Percentiles rank a stretch among this genome's conserved stretches.
Evolutionary conservation across 2,797 vertebrate genomes (phyloP).

Genomic region (Helicolenus hilgendorfi): DNA sequence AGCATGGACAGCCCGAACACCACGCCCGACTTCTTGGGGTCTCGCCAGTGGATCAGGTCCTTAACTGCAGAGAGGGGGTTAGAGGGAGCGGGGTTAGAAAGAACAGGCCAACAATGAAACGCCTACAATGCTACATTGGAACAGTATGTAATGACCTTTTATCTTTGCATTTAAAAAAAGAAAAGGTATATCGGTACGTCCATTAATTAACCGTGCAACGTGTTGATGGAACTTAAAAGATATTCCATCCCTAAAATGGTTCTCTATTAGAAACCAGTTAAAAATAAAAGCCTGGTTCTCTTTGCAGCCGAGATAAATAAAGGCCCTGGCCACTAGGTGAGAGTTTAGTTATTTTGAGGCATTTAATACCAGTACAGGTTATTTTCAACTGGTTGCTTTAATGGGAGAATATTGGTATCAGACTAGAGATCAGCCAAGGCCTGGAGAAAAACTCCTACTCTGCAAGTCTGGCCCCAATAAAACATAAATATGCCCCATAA

Average conservation of each 20-base stretch:
- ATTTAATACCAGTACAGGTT: not conserved
- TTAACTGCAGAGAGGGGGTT: slow-evolving; percentile 83
- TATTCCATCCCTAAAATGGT: too few relatives aligned
- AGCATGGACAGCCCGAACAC: slow-evolving; percentile 94
- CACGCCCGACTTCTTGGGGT: slow-evolving; percentile 94
- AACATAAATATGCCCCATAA: not conserved
- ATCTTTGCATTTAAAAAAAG: too few relatives aligned
- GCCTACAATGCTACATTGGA: not conserved
- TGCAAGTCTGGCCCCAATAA: not conserved
- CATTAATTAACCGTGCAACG: too few relatives aligned
- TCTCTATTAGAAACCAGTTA: not conserved
- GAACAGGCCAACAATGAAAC: not conserved
- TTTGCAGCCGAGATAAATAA: not conserved
- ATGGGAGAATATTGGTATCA: not conserved
- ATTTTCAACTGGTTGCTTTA: not conserved
- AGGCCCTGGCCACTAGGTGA: not conserved
- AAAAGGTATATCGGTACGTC: too few relatives aligned
- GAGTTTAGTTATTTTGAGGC: not conserved
- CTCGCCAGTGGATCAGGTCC: slow-evolving; percentile 95
- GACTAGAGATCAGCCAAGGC: not conserved
- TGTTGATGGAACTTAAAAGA: rapidly evolving
- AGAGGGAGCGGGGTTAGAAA: not conserved
- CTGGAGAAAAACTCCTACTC: not conserved
- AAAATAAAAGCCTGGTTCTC: not conserved
- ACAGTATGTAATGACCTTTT: not conserved